These are phyloP conservation scores for Macaria notata DNA, from an alignment of 2,888 invertebrate genomes.

Conservation along the genomic window DNA sequence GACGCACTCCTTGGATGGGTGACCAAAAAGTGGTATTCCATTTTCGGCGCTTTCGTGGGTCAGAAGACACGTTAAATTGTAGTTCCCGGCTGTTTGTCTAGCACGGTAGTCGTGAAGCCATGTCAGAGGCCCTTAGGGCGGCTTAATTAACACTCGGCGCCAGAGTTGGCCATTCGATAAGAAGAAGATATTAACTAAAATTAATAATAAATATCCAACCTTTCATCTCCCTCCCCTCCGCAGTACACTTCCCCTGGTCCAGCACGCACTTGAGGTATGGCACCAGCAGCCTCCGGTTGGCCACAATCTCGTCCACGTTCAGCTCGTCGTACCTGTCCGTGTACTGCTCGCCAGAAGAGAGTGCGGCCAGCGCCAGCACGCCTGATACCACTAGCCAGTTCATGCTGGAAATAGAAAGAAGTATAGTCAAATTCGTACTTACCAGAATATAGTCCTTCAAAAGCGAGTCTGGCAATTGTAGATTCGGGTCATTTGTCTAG, in stretches of 20 bases:
- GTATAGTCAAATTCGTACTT: no score
- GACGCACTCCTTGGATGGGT: not conserved
- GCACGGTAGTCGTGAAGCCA: not conserved
- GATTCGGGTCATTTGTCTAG: no score
- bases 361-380: constrained; percentile 31
- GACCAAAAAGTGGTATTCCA: not conserved
- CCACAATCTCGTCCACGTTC: constrained; percentile 86
- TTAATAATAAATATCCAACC: constrained; percentile 43
- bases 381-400: constrained; percentile 37
- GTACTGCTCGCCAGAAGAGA: constrained; percentile 56
- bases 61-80: not conserved
- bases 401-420: constrained; percentile 42
- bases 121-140: not conserved
- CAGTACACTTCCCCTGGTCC: constrained; percentile 84
- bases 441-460: no score
- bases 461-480: no score
- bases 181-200: no score
- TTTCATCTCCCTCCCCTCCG: constrained; percentile 87
- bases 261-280: constrained; percentile 87
- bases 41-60: not conserved
- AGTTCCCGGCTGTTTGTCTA: not conserved
- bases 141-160: no score
- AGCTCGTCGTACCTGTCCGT: constrained; percentile 87
- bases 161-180: not conserved
- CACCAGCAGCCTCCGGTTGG: constrained; percentile 84